Conservation (phyloP, 1,140 invertebrate species). For the Asbolus verrucosus region DNA sequence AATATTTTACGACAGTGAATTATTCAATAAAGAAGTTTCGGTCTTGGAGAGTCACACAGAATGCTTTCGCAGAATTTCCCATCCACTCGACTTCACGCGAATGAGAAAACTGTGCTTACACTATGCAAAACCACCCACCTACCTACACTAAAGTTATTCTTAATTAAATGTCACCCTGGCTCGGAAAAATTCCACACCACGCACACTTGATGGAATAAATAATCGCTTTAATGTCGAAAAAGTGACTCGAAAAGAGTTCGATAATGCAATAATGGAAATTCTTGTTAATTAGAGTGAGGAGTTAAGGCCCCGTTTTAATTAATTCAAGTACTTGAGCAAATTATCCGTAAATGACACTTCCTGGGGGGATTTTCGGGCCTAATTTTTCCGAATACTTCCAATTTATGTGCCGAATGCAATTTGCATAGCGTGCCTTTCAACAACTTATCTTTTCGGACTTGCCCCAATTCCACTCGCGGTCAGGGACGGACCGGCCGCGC, state of each 20-base stretch:
- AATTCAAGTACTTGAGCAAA: slow-evolving; percentile 41
- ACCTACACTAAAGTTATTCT: too few relatives aligned
- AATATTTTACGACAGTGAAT: slow-evolving; percentile 18
- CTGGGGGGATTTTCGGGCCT: slow-evolving; percentile 2
- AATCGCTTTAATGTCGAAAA: slow-evolving; percentile 14
- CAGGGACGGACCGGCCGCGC: too few relatives aligned
- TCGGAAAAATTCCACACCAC: too few relatives aligned
- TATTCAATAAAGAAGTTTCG: slow-evolving; percentile 5
- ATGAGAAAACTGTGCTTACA: background rate
- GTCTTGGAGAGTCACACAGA: background rate
- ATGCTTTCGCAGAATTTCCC: slow-evolving; percentile 18
- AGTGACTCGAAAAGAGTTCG: slow-evolving; percentile 14
- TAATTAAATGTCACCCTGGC: too few relatives aligned
- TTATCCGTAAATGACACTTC: slow-evolving; percentile 25
- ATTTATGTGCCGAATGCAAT: slow-evolving; percentile 14
- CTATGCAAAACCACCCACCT: background rate
- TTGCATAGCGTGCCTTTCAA: too few relatives aligned
- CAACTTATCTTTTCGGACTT: too few relatives aligned
- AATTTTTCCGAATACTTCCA: slow-evolving; percentile 4
- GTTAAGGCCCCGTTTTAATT: slow-evolving; percentile 27
- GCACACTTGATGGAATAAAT: slow-evolving; percentile 11
- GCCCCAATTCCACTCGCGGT: too few relatives aligned
- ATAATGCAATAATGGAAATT: slow-evolving; percentile 43
- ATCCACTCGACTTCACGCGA: slow-evolving; percentile 9
- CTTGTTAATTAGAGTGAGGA: slow-evolving; percentile 21